Evolutionary conservation across 2,888 invertebrate species (phyloP).

Genomic region (Thecocarcelia acutangulata): DNA sequence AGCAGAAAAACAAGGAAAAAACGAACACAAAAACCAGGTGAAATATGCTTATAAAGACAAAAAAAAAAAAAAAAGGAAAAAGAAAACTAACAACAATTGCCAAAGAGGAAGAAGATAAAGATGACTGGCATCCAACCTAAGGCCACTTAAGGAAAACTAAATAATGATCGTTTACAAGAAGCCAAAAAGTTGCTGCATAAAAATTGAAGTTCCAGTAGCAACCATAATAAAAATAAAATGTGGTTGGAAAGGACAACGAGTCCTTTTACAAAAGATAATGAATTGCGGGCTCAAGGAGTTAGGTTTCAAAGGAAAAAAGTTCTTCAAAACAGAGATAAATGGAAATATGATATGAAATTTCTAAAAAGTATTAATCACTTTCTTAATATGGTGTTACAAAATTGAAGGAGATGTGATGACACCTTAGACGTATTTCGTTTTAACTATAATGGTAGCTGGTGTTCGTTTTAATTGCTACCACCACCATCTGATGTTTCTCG

Average conservation of each 20-base stretch:
- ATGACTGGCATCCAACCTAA: not conserved
- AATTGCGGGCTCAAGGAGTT: slow-evolving; percentile 2
- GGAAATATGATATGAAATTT: too few species aligned
- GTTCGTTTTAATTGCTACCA: too few species aligned
- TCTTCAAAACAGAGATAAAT: too few species aligned
- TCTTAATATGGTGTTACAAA: too few species aligned
- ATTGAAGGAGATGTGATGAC: too few species aligned
- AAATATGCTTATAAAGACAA: not conserved
- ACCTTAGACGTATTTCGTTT: not conserved
- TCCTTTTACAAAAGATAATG: slow-evolving; percentile 26
- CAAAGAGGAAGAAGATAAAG: not conserved
- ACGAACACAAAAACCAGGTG: slow-evolving; percentile 15
- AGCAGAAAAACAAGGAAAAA: not conserved
- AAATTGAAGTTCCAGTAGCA: slow-evolving; percentile 1
- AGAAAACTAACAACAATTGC: slow-evolving; percentile 7
- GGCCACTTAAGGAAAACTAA: slow-evolving; percentile 6
- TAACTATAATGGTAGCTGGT: not conserved
- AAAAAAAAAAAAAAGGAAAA: slow-evolving; percentile 1
- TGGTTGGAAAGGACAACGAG: slow-evolving; percentile 16
- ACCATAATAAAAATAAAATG: slow-evolving; percentile 11
- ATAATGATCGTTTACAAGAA: slow-evolving; percentile 12
- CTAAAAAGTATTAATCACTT: too few species aligned
- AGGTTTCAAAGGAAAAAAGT: not conserved
- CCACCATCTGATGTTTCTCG: not conserved
- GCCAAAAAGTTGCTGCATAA: slow-evolving; percentile 15